phyloP scores from a whole-genome alignment of 2,888 invertebrate species.

The Trachelus stipa region DNA sequence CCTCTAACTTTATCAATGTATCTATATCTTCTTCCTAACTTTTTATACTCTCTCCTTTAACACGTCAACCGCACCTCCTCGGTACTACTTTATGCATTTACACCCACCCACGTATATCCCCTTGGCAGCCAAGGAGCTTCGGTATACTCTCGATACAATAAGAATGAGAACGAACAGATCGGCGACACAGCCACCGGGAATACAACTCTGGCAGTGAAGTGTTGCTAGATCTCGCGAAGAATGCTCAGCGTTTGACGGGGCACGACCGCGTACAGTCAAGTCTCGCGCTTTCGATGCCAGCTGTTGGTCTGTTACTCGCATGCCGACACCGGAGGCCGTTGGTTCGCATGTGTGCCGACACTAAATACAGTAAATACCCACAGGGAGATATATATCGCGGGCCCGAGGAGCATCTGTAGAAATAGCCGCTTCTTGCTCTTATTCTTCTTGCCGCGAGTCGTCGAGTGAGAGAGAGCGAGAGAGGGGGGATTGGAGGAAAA shows the following conservation, averaged over 20 bases:
- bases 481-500: slow-evolving; percentile 19
- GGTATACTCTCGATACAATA: background rate
- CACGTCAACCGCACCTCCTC: background rate
- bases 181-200: background rate
- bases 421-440: slow-evolving; percentile 10
- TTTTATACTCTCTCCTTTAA: background rate
- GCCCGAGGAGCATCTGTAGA: slow-evolving; percentile 17
- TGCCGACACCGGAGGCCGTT: slow-evolving; percentile 11
- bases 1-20: background rate
- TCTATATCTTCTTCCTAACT: background rate
- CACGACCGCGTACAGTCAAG: slow-evolving; percentile 40
- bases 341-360: slow-evolving; percentile 17
- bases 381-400: slow-evolving; percentile 11
- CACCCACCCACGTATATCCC: background rate
- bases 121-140: too few relatives aligned
- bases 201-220: background rate
- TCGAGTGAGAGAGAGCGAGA: background rate
- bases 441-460: slow-evolving; percentile 10
- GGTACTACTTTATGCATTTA: background rate
- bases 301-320: slow-evolving; percentile 46
- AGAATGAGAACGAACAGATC: background rate
- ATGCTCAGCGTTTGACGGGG: slow-evolving; percentile 54
- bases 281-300: slow-evolving; percentile 39
- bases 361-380: slow-evolving; percentile 14
- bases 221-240: slow-evolving; percentile 41